Percentiles rank a stretch among this genome's conserved stretches.
These are phyloP conservation scores for Clarias batrachus DNA, from an alignment of 2,113 vertebrate species.

Conservation along the genomic window DNA sequence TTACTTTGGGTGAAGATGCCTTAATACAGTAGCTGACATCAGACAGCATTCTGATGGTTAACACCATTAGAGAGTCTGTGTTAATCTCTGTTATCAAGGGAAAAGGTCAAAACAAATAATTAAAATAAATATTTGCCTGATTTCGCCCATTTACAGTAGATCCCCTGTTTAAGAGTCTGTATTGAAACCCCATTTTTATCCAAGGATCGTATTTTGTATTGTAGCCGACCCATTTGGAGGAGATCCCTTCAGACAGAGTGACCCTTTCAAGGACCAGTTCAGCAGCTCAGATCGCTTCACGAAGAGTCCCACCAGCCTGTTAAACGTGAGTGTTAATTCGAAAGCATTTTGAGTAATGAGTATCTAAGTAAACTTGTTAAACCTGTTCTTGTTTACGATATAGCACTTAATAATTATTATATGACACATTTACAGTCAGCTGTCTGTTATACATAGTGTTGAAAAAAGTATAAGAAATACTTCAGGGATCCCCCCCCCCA, in stretches of 20 bases:
- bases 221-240: conserved; percentile 88
- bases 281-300: conserved; percentile 81
- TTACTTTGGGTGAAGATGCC: background rate
- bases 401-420: background rate
- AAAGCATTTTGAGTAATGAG: background rate
- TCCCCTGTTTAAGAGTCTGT: background rate
- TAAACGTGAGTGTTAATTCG: conserved; percentile 74
- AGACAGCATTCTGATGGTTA: background rate
- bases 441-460: background rate
- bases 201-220: background rate
- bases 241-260: conserved; percentile 90
- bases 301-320: conserved; percentile 73
- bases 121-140: background rate
- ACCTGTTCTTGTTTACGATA: background rate
- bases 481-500: background rate
- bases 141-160: too few species aligned
- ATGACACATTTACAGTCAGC: background rate
- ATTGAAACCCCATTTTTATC: background rate
- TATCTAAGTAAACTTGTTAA: background rate
- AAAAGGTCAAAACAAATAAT: background rate
- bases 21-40: background rate
- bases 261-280: conserved; percentile 86
- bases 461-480: background rate
- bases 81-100: background rate
- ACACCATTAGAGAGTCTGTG: background rate